Base-by-base conservation (phyloP, 2,113 vertebrate species). In the Catagonus wagneri region DNA sequence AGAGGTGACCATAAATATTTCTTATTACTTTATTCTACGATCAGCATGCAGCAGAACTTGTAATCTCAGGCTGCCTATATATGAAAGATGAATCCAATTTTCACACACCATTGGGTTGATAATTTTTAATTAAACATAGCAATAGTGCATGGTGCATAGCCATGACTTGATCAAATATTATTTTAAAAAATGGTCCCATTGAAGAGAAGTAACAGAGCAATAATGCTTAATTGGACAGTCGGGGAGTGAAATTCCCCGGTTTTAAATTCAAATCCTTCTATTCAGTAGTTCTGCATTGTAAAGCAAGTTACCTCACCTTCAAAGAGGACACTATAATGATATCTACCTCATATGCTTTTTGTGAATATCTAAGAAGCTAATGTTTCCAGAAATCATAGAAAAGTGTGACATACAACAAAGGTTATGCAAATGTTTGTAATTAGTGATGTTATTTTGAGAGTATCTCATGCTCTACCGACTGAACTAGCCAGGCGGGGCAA, bases 41-140 rank as follows among this genome's bases (percentile, higher is more conserved):
- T 14, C 34, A 92, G n/a, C 2, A 50, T 85, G 80, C 39, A 89
- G 13, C 50, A 80, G 29, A 95, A 94, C 11, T 32, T 65, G 10
- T 34, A 52, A 86, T 84, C 7, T 54, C 71, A 34, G 11, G 10
- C 14, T 76, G 23, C 14, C 19, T 56, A 56, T 11, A 44, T 86
- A 25, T 12, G 20, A 68, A 83, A 86, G 39, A 63, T 74, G 7
- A 52, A 92, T 56, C 68, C 1, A 95, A 87, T 78, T 93, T 90
- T 94, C n/a, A 79, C 60, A 84, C 7, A 60, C 66, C 13, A n/a
- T 25, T 61, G 61, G 32, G 10, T 22, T 81, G 19, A 34, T 89
- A 50, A 80, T 63, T 89, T 93, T 93, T 83, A 5, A 86, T 85
- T 94, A 63, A 89, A 63, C 20, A 20, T 71, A 74, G 13, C 27